Percentiles rank a stretch among this genome's conserved stretches.
phyloP scores from a whole-genome alignment of 2,888 invertebrate species.

The Papilio gigon region DNA sequence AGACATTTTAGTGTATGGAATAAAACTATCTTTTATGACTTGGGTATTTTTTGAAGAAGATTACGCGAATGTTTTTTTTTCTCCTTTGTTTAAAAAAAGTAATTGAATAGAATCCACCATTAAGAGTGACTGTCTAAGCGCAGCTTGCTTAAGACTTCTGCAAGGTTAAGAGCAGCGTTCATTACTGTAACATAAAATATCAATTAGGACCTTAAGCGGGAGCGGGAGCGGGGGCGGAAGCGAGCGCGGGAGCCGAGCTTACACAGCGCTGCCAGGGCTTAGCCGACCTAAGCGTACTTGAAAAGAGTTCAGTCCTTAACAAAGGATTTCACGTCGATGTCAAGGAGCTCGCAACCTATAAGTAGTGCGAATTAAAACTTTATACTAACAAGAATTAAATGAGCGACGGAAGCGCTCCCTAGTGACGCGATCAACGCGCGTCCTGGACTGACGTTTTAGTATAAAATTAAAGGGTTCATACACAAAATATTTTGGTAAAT shows the following conservation, averaged over 20 bases:
- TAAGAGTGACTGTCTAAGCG: slow-evolving; percentile 42
- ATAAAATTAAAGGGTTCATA: slow-evolving; percentile 26
- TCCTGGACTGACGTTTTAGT: slow-evolving; percentile 31
- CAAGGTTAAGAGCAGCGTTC: slow-evolving; percentile 54
- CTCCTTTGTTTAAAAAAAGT: neutral
- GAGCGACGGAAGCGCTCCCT: slow-evolving; percentile 38
- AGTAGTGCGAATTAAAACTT: slow-evolving; percentile 85
- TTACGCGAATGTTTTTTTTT: neutral
- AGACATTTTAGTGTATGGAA: neutral
- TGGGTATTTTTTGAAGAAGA: neutral
- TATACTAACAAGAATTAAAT: slow-evolving; percentile 82
- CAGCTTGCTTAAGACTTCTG: slow-evolving; percentile 51
- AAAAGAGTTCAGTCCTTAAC: slow-evolving; percentile 64
- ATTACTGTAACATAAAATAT: slow-evolving; percentile 69
- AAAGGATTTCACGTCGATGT: slow-evolving; percentile 55
- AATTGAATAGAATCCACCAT: neutral
- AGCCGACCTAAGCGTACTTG: slow-evolving; percentile 63
- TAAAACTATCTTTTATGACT: neutral
- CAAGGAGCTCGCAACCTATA: slow-evolving; percentile 67
- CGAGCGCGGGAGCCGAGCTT: slow-evolving; percentile 42
- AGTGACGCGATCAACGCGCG: slow-evolving; percentile 12
- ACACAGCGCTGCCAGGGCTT: slow-evolving; percentile 48
- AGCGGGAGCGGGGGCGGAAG: slow-evolving; percentile 39
- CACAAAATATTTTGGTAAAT: neutral
- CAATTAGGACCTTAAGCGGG: slow-evolving; percentile 56